These are phyloP conservation scores for Forpus xanthops DNA, from an alignment of 2,797 vertebrate genomes.

Conservation along the genomic window DNA sequence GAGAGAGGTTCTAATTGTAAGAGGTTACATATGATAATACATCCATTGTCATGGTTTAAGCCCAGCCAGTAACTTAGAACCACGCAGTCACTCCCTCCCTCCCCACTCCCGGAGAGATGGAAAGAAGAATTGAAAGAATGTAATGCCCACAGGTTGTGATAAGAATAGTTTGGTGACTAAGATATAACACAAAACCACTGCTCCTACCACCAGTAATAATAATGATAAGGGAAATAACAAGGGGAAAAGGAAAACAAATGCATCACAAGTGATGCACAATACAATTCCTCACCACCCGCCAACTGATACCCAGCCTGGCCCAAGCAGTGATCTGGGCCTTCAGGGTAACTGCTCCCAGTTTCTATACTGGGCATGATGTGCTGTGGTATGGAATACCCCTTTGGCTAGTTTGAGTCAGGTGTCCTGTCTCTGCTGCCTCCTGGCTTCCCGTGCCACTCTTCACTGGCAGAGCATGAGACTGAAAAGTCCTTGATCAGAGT, in stretches of 20 bases:
- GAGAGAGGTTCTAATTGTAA: neutral
- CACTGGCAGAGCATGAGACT: neutral
- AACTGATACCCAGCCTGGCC: too few species aligned
- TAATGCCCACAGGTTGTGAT: neutral
- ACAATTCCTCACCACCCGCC: neutral
- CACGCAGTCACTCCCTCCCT: neutral
- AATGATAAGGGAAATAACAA: neutral
- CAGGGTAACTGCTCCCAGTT: too few species aligned
- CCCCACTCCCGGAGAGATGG: neutral
- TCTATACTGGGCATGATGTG: too few species aligned
- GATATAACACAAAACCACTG: neutral
- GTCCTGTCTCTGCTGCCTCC: too few species aligned
- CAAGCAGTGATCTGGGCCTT: too few species aligned
- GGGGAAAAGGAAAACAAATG: neutral
- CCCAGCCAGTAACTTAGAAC: neutral
- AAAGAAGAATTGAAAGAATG: neutral
- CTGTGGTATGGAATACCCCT: too few species aligned
- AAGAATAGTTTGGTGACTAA: neutral
- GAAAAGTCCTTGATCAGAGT: neutral
- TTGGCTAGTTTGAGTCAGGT: too few species aligned
- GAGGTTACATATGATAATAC: neutral
- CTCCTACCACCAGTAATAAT: neutral
- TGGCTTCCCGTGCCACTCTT: neutral
- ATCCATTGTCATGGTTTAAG: neutral
- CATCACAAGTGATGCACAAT: neutral